A percentile compares a stretch with the other conserved stretches of the same genome.
phyloP scores from a whole-genome alignment of 2,888 invertebrate genomes.

The Torymus texanus region DNA sequence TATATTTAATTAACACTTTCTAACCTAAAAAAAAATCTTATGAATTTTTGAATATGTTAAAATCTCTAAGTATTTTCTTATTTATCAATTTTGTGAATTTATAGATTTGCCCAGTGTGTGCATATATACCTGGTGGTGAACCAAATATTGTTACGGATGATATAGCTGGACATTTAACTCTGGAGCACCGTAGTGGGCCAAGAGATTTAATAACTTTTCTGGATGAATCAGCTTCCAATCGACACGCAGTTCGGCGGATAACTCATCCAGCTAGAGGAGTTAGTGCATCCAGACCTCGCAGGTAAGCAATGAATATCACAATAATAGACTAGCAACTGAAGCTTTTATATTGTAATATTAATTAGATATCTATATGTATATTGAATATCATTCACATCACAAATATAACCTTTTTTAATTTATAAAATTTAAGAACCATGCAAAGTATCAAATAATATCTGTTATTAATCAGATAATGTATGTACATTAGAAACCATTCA shows the following conservation, averaged over 20 bases:
- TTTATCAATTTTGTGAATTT: conserved; percentile 57
- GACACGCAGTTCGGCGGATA: conserved; percentile 86
- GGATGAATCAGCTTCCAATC: conserved; percentile 91
- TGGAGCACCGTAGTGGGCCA: conserved; percentile 93
- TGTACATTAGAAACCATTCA: too few relatives aligned
- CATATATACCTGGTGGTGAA: conserved; percentile 96
- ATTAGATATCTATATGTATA: too few relatives aligned
- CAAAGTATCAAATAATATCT: too few relatives aligned
- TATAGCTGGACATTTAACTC: conserved; percentile 95
- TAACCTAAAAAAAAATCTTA: conserved; percentile 33
- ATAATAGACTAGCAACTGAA: neutral
- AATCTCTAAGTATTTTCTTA: neutral
- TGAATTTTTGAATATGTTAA: neutral
- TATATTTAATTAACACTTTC: neutral
- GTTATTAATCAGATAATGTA: too few relatives aligned
- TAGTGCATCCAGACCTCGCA: conserved; percentile 85
- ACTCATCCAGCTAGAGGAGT: conserved; percentile 86
- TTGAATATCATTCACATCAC: too few relatives aligned
- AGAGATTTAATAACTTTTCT: conserved; percentile 95
- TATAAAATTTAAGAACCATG: too few relatives aligned
- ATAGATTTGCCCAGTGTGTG: conserved; percentile 98
- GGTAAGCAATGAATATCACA: conserved; percentile 70
- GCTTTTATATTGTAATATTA: neutral
- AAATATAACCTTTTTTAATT: too few relatives aligned
- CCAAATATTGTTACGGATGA: conserved; percentile 99